phyloP scores from a whole-genome alignment of 2,888 invertebrate species.

The Cynaeus angustus region DNA sequence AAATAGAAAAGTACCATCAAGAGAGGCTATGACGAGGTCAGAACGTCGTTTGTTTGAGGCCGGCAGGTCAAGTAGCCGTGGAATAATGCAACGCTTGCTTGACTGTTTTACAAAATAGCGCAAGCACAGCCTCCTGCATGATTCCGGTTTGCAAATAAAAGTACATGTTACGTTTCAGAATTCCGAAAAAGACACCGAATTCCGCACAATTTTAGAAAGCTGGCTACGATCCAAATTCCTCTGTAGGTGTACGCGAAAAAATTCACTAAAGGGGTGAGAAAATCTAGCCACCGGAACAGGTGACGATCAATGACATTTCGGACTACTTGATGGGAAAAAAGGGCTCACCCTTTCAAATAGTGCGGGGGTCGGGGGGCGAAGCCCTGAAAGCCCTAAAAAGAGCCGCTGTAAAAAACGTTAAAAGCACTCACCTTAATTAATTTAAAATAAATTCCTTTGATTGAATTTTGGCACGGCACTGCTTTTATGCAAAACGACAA shows the following conservation, averaged over 20 bases:
- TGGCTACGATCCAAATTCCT: constrained; percentile 35
- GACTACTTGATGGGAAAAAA: neutral
- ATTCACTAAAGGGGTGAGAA: constrained; percentile 7
- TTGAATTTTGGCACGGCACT: constrained; percentile 37
- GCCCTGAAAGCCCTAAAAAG: neutral
- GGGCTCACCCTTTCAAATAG: neutral
- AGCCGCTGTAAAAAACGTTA: neutral
- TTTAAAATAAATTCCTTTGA: constrained; percentile 19
- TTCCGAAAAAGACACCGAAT: constrained; percentile 37
- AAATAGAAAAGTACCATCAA: neutral
- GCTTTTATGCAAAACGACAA: constrained; percentile 35
- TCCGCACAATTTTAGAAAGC: constrained; percentile 44
- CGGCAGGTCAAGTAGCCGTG: constrained; percentile 36
- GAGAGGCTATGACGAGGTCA: constrained; percentile 29
- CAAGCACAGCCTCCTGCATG: constrained; percentile 26
- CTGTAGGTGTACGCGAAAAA: constrained; percentile 24
- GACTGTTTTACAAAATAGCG: constrained; percentile 30
- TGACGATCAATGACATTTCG: neutral
- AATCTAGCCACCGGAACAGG: neutral
- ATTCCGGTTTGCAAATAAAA: constrained; percentile 42
- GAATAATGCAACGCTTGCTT: constrained; percentile 40
- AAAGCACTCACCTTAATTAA: constrained; percentile 27
- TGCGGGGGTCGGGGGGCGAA: neutral
- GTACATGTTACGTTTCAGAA: constrained; percentile 32
- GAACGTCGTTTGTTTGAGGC: constrained; percentile 28